These are phyloP conservation scores for Eumerus sabulonum DNA, from an alignment of 2,888 invertebrate species.

Conservation along the genomic window DNA sequence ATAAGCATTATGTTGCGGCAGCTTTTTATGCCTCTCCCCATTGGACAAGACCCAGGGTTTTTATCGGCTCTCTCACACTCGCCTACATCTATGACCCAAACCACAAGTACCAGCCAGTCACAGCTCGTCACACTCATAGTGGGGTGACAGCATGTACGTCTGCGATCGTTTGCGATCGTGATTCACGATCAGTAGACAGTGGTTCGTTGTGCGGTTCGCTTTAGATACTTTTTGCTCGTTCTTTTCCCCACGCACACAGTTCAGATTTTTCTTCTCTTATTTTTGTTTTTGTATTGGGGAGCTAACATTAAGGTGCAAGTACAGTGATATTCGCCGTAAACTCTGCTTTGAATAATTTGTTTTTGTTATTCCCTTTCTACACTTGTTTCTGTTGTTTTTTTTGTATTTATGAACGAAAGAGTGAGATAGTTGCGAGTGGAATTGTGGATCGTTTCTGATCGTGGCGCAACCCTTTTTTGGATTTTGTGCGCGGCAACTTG, in stretches of 20 bases:
- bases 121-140: too few relatives aligned
- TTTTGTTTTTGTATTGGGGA: conserved; percentile 13
- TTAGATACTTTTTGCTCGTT: conserved; percentile 52
- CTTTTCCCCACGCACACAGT: conserved; percentile 20
- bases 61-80: conserved; percentile 39
- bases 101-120: too few relatives aligned
- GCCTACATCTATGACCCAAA: conserved; percentile 31
- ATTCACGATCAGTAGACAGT: conserved; percentile 61
- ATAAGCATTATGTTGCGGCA: background rate
- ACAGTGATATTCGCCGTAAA: conserved; percentile 58
- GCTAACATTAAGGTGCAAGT: conserved; percentile 49
- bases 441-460: conserved; percentile 19
- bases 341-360: background rate
- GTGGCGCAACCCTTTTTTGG: conserved; percentile 67
- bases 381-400: conserved; percentile 22
- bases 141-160: conserved; percentile 35
- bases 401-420: conserved; percentile 41
- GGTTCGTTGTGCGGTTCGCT: conserved; percentile 56
- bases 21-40: conserved; percentile 52
- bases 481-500: conserved; percentile 55
- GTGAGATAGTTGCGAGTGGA: conserved; percentile 47
- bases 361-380: background rate
- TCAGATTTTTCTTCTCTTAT: background rate
- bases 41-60: conserved; percentile 56
- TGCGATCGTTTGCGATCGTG: conserved; percentile 46